A percentile compares a stretch with the other conserved stretches of the same genome.
Conservation (phyloP, 2,888 invertebrate genomes). For the Oligia latruncula region DNA sequence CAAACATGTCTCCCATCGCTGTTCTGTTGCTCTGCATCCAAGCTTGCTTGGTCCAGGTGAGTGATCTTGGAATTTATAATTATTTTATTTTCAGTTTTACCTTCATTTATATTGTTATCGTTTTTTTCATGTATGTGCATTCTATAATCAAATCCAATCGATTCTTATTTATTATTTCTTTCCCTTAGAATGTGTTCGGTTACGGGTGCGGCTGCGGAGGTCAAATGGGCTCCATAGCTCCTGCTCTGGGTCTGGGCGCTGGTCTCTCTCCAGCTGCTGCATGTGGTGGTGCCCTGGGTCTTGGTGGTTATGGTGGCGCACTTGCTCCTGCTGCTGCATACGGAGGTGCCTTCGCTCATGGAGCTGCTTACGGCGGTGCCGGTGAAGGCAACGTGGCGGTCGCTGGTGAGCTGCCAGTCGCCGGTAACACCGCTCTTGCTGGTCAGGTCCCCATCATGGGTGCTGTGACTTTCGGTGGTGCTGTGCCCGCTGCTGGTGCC, state of each 20-base stretch:
- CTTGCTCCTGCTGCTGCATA: background rate
- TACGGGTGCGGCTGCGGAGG: slow-evolving; percentile 9
- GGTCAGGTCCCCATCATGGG: slow-evolving; percentile 67
- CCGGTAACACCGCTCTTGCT: slow-evolving; percentile 40
- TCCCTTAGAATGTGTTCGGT: background rate
- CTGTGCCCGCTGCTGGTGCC: background rate
- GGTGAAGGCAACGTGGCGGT: slow-evolving; percentile 73
- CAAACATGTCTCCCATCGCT: slow-evolving; percentile 11
- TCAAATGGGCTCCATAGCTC: background rate
- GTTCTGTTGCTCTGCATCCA: slow-evolving; percentile 11
- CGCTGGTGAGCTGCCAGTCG: slow-evolving; percentile 65
- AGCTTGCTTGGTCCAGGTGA: slow-evolving; percentile 22
- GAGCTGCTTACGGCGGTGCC: background rate
- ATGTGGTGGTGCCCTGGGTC: background rate
- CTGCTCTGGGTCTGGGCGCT: slow-evolving; percentile 54
- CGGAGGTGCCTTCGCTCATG: background rate
- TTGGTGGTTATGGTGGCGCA: too few species aligned
- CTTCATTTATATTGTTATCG: background rate
- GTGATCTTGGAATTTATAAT: background rate
- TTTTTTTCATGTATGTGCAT: too few species aligned
- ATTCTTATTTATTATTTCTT: too few species aligned
- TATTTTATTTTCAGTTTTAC: background rate
- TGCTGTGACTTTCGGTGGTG: slow-evolving; percentile 57
- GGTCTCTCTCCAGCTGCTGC: background rate
- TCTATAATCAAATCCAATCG: too few species aligned